Conservation (phyloP, 1,140 invertebrate species). For the Lithobius niger region DNA sequence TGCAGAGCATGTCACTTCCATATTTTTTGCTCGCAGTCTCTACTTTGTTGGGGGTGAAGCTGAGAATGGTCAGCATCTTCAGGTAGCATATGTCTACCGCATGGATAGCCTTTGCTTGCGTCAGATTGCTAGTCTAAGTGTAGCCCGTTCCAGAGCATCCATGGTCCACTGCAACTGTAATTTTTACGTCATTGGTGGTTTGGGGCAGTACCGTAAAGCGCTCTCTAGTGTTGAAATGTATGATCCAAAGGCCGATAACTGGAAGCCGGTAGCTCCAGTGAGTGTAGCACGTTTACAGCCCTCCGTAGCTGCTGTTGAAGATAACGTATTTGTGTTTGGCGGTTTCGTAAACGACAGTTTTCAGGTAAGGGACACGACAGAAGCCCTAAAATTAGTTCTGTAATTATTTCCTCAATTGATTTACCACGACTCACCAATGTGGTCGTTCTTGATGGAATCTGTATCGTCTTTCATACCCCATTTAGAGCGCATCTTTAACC, state of each 20-base stretch:
- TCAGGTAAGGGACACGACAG: background rate
- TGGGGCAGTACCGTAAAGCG: background rate
- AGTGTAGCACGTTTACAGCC: background rate
- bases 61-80: background rate
- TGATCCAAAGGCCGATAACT: background rate
- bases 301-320: background rate
- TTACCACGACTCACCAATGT: no score
- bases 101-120: background rate
- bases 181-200: background rate
- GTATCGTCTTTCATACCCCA: no score
- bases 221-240: background rate
- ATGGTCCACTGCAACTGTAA: background rate
- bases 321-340: background rate
- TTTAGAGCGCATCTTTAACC: no score
- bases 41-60: background rate
- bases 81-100: background rate
- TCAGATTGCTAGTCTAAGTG: background rate
- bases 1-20: background rate
- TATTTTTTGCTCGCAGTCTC: background rate
- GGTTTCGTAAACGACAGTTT: background rate
- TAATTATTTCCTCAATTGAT: no score
- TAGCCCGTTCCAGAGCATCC: background rate
- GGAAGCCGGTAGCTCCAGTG: background rate
- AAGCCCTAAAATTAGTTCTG: no score
- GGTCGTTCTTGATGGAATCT: no score